Percentiles rank a stretch among this genome's conserved stretches.
Conservation (phyloP, 1,140 invertebrate genomes). For the Octopus sinensis region DNA sequence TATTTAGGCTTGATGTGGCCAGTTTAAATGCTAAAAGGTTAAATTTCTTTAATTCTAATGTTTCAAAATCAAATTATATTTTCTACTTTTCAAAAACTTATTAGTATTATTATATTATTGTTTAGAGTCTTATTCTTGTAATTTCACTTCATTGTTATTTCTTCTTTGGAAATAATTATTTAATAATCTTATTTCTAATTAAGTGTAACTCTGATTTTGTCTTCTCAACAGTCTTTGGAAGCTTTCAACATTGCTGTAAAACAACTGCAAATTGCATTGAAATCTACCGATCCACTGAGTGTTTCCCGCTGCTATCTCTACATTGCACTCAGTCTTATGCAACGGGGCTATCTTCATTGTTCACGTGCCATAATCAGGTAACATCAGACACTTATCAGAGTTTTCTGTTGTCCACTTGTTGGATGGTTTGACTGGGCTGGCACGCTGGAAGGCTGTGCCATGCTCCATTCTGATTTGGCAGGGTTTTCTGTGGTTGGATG, state of each 20-base stretch:
- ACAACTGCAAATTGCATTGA: constrained; percentile 76
- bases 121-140: too few relatives aligned
- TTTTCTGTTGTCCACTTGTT: neutral
- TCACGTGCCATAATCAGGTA: constrained; percentile 66
- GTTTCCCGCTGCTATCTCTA: constrained; percentile 79
- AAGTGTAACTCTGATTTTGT: constrained; percentile 6
- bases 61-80: too few relatives aligned
- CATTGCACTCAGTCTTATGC: constrained; percentile 81
- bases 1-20: too few relatives aligned
- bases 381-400: neutral
- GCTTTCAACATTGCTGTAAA: constrained; percentile 81
- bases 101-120: too few relatives aligned
- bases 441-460: neutral
- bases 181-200: neutral
- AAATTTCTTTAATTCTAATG: too few relatives aligned
- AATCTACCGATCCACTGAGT: constrained; percentile 75
- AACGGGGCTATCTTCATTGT: constrained; percentile 68
- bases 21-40: too few relatives aligned
- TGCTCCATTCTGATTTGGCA: neutral
- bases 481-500: too few relatives aligned
- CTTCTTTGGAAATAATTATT: too few relatives aligned
- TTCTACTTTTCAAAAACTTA: too few relatives aligned
- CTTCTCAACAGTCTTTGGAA: constrained; percentile 68
- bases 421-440: neutral
- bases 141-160: too few relatives aligned